Evolutionary conservation across 2,888 invertebrate species (phyloP).

Genomic region (Sisyra terminalis): DNA sequence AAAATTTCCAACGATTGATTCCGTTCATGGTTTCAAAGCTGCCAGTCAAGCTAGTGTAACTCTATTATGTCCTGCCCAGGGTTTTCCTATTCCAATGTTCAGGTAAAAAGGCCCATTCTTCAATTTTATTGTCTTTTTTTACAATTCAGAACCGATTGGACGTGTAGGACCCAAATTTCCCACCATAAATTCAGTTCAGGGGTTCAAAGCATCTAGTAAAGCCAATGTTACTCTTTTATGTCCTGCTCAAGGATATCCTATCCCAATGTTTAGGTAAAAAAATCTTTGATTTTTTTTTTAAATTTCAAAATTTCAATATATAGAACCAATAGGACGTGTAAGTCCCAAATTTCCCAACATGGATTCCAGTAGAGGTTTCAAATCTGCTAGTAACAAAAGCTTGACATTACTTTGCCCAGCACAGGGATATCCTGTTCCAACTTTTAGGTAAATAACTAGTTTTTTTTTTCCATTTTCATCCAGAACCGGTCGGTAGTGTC

Average conservation of each 20-base stretch:
- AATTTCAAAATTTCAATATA: conserved; percentile 14
- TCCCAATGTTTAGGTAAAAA: conserved; percentile 3
- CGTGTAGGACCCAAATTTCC: conserved; percentile 44
- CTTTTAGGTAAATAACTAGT: conserved; percentile 41
- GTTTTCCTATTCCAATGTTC: conserved; percentile 40
- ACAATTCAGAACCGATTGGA: conserved; percentile 34
- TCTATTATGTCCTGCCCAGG: conserved; percentile 58
- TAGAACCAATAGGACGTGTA: conserved; percentile 46
- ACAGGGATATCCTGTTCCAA: conserved; percentile 58
- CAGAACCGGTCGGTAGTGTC: conserved; percentile 41
- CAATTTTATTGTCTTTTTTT: conserved; percentile 7
- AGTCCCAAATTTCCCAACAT: conserved; percentile 40
- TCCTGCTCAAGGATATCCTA: conserved; percentile 30
- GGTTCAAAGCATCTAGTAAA: conserved; percentile 34
- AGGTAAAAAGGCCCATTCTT: too few relatives aligned
- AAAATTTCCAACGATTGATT: conserved; percentile 26
- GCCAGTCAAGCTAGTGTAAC: conserved; percentile 27
- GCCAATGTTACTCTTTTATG: conserved; percentile 28
- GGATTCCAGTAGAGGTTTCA: conserved; percentile 40
- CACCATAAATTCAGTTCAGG: conserved; percentile 44
- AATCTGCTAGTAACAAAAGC: conserved; percentile 30
- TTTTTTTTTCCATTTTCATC: neutral
- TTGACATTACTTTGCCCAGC: conserved; percentile 56
- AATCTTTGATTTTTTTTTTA: neutral
- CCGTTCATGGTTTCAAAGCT: conserved; percentile 6